A percentile compares a stretch with the other conserved stretches of the same genome.
Evolutionary conservation across 2,888 invertebrate genomes (phyloP).

Genomic region (Parnassius orleans): DNA sequence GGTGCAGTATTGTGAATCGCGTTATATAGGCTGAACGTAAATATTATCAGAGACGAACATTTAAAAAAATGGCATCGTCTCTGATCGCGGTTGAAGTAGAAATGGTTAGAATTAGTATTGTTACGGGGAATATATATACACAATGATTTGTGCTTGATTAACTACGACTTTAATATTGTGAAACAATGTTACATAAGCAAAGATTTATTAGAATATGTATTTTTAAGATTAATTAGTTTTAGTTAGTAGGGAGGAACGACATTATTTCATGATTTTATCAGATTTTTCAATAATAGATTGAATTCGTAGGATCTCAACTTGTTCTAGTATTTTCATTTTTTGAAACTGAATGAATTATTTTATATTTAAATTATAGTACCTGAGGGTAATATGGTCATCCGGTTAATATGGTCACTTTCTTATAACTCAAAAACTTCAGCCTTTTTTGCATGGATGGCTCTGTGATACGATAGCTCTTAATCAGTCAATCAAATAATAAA

Average conservation of each 20-base stretch:
- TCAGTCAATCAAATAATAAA: too few species aligned
- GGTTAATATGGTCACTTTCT: too few species aligned
- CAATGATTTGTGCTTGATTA: conserved; percentile 16
- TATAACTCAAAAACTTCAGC: too few species aligned
- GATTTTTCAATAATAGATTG: background rate
- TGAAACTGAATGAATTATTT: too few species aligned
- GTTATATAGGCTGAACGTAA: conserved; percentile 17
- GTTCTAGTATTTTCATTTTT: background rate
- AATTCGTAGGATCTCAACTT: background rate
- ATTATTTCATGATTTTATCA: background rate
- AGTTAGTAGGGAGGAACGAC: conserved; percentile 13
- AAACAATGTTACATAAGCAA: conserved; percentile 23
- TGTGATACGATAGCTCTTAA: too few species aligned
- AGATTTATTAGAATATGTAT: conserved; percentile 3
- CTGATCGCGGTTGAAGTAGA: conserved; percentile 24
- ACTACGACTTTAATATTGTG: conserved; percentile 30
- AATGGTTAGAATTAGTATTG: conserved; percentile 26
- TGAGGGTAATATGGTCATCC: too few species aligned
- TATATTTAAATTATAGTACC: too few species aligned
- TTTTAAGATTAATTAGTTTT: background rate
- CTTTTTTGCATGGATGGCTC: too few species aligned
- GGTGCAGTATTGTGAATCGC: background rate
- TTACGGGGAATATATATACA: conserved; percentile 30
- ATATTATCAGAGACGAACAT: conserved; percentile 18
- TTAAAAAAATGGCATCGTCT: conserved; percentile 29